Percentiles rank a stretch among this genome's conserved stretches.
Conservation (phyloP, 2,888 invertebrate genomes). For the Neria commutata region DNA sequence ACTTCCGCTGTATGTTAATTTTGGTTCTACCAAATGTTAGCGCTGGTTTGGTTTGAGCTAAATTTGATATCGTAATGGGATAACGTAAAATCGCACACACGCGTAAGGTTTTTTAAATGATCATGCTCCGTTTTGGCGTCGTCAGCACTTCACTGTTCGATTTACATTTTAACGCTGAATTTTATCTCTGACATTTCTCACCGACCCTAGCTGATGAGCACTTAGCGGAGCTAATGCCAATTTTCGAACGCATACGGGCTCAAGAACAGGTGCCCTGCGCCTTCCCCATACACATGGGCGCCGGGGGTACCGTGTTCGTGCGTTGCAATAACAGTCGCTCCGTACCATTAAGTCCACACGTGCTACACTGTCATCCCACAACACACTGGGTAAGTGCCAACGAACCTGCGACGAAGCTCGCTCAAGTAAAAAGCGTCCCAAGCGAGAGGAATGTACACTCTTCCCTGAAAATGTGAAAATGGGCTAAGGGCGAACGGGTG, state of each 20-base stretch:
- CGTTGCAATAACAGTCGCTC: conserved; percentile 70
- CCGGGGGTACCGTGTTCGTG: conserved; percentile 70
- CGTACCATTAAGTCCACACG: conserved; percentile 70
- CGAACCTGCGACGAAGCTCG: conserved; percentile 9
- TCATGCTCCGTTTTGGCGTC: conserved; percentile 48
- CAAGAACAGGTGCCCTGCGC: conserved; percentile 90
- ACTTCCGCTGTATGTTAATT: no score
- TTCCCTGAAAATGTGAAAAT: no score
- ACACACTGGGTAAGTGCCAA: conserved; percentile 67
- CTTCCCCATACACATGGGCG: conserved; percentile 86
- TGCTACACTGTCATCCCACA: conserved; percentile 70
- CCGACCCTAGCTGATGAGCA: conserved; percentile 81
- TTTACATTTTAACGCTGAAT: no score
- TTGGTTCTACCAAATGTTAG: no score
- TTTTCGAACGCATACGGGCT: conserved; percentile 91
- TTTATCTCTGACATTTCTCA: no score
- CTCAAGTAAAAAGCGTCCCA: background rate
- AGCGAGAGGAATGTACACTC: background rate
- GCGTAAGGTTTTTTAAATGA: conserved; percentile 49
- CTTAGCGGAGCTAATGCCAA: conserved; percentile 93
- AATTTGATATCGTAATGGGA: background rate
- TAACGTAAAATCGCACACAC: background rate
- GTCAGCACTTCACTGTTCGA: no score
- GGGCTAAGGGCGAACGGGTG: no score
- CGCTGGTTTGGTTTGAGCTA: background rate